A percentile compares a stretch with the other conserved stretches of the same genome.
Conservation (phyloP, 1,140 invertebrate species). For the Lordiphosa stackelbergi region DNA sequence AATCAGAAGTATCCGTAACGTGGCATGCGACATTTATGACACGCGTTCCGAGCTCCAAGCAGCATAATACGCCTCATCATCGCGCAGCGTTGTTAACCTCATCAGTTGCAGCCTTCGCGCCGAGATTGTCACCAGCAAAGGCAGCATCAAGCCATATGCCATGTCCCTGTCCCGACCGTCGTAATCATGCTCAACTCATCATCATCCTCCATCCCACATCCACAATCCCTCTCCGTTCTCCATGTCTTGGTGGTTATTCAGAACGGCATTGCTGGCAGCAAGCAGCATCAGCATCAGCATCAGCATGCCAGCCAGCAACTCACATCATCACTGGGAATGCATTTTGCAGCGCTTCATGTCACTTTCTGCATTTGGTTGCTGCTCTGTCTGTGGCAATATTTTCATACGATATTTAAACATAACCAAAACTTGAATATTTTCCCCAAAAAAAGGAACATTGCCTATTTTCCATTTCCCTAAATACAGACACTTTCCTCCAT, state of each 20-base stretch:
- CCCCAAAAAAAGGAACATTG: no score
- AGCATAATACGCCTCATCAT: slow-evolving; percentile 71
- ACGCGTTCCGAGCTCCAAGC: slow-evolving; percentile 36
- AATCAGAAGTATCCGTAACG: slow-evolving; percentile 67
- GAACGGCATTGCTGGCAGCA: neutral
- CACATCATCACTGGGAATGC: slow-evolving; percentile 60
- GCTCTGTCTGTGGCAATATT: no score
- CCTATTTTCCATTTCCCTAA: no score
- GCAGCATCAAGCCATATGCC: slow-evolving; percentile 14
- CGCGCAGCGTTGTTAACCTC: slow-evolving; percentile 57
- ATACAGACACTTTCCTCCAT: slow-evolving; percentile 40
- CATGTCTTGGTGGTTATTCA: slow-evolving; percentile 24
- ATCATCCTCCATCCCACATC: slow-evolving; percentile 24
- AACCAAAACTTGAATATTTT: no score
- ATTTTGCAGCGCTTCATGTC: slow-evolving; percentile 58
- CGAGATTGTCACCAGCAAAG: slow-evolving; percentile 44
- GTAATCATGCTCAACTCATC: slow-evolving; percentile 42
- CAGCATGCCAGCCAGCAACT: slow-evolving; percentile 25
- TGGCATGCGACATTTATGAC: slow-evolving; percentile 70
- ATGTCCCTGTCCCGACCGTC: neutral
- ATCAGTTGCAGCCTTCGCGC: slow-evolving; percentile 52
- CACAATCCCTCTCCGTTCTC: slow-evolving; percentile 1
- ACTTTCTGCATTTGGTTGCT: slow-evolving; percentile 18
- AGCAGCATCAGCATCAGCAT: slow-evolving; percentile 38
- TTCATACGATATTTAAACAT: no score